Evolutionary conservation across 2,888 invertebrate species (phyloP).

Genomic region (Ichneumoninae sp.): DNA sequence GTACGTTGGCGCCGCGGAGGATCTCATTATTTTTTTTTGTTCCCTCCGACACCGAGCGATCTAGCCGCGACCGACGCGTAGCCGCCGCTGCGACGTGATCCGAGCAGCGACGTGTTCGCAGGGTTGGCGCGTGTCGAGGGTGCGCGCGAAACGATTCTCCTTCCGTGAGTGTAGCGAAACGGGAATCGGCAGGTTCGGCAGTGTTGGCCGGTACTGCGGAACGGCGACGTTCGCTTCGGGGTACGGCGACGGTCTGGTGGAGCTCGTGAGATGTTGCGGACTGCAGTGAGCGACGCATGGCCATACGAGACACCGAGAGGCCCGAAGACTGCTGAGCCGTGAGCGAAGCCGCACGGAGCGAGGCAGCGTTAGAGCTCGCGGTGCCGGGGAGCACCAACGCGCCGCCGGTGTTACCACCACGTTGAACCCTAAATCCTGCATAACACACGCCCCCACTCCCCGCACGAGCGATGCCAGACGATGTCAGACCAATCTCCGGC

Average conservation of each 20-base stretch:
- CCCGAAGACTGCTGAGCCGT: constrained; percentile 72
- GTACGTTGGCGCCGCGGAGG: neutral
- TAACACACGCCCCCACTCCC: constrained; percentile 75
- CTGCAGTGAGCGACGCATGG: constrained; percentile 76
- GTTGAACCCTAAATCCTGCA: constrained; percentile 77
- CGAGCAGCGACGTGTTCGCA: neutral
- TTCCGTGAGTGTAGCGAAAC: neutral
- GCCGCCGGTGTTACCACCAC: constrained; percentile 64
- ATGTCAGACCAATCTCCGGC: constrained; percentile 68
- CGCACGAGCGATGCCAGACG: constrained; percentile 62
- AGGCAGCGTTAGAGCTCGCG: constrained; percentile 53
- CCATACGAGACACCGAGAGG: constrained; percentile 76
- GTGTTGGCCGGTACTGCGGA: neutral
- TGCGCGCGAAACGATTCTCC: neutral
- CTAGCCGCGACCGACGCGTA: neutral
- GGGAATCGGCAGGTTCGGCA: constrained; percentile 1
- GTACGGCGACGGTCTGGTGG: constrained; percentile 57
- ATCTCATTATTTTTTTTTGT: neutral
- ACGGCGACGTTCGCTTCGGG: constrained; percentile 25
- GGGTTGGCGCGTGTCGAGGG: constrained; percentile 13
- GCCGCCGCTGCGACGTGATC: neutral
- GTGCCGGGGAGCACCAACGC: constrained; percentile 58
- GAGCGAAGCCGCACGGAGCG: constrained; percentile 61
- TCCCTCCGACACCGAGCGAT: neutral
- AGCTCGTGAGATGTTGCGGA: constrained; percentile 63